These are phyloP conservation scores for Aspidoscelis tigris DNA, from an alignment of 2,113 vertebrate genomes.

Conservation along the genomic window DNA sequence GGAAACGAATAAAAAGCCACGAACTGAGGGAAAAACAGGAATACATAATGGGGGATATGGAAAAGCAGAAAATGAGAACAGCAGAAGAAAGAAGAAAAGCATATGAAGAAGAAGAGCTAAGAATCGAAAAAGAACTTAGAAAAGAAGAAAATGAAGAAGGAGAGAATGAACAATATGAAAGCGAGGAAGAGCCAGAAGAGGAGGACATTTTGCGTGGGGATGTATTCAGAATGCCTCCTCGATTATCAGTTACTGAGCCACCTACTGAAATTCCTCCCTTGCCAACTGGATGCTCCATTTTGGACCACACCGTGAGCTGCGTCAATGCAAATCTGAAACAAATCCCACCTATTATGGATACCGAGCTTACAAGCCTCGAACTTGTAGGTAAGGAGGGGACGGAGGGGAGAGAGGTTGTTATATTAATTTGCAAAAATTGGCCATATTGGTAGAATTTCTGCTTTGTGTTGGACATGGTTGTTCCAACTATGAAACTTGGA, in stretches of 20 bases:
- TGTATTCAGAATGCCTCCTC: constrained; percentile 73
- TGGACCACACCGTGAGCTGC: constrained; percentile 86
- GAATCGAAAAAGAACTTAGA: constrained; percentile 41
- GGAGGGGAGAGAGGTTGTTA: not conserved
- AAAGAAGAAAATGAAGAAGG: constrained; percentile 32
- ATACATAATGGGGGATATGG: constrained; percentile 34
- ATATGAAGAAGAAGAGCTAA: constrained; percentile 40
- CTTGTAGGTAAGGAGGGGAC: constrained; percentile 83
- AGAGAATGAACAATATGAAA: constrained; percentile 10
- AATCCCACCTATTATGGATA: constrained; percentile 87
- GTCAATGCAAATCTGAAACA: constrained; percentile 78
- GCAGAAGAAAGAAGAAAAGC: constrained; percentile 58
- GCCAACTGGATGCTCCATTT: constrained; percentile 84
- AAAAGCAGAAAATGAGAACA: constrained; percentile 37
- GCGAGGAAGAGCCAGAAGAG: constrained; percentile 57
- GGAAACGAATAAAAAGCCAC: constrained; percentile 54
- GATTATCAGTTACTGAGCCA: constrained; percentile 54
- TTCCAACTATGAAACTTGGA: not conserved
- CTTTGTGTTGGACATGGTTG: not conserved
- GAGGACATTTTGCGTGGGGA: constrained; percentile 79
- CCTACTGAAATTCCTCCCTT: constrained; percentile 71
- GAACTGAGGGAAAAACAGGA: constrained; percentile 45
- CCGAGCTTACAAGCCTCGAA: constrained; percentile 86
- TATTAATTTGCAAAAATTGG: not conserved
- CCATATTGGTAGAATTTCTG: not conserved